phyloP scores from a whole-genome alignment of 2,888 invertebrate species.

The Tetragonula carbonaria region DNA sequence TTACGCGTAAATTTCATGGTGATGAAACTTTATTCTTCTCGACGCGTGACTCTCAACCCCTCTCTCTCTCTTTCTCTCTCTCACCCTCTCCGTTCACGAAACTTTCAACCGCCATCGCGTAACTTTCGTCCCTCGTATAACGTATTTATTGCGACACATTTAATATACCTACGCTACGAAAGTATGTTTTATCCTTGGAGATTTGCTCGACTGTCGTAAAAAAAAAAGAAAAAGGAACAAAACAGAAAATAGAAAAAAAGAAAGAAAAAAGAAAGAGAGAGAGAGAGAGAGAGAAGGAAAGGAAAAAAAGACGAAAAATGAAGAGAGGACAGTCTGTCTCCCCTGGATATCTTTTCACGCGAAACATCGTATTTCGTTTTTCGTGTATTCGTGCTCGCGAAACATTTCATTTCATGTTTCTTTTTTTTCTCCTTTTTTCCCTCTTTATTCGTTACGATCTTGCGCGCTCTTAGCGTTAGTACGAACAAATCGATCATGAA shows the following conservation, averaged over 20 bases:
- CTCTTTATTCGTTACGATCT: neutral
- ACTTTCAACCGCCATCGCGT: neutral
- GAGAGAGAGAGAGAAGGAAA: neutral
- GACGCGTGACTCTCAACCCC: neutral
- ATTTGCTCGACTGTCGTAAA: neutral
- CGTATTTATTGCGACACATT: constrained; percentile 59
- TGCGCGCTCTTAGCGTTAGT: constrained; percentile 18
- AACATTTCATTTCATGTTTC: neutral
- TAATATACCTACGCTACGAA: constrained; percentile 48
- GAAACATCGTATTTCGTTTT: neutral
- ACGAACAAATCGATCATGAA: constrained; percentile 48
- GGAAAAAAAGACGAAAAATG: too few species aligned
- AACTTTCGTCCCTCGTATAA: neutral
- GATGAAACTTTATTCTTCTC: constrained; percentile 24
- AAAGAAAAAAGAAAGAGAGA: too few species aligned
- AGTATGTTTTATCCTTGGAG: constrained; percentile 37
- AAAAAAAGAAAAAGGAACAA: too few species aligned
- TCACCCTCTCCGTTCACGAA: neutral
- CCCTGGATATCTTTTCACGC: neutral
- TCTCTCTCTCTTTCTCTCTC: too few species aligned
- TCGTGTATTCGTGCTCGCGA: neutral
- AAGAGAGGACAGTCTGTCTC: neutral
- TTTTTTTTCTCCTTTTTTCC: neutral
- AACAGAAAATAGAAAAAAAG: neutral
- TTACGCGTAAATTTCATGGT: neutral